Evolutionary conservation across 2,113 vertebrate species (phyloP), one percentile per base, ranked within the genome.

Genomic region (Lichenostomus cassidix): DNA sequence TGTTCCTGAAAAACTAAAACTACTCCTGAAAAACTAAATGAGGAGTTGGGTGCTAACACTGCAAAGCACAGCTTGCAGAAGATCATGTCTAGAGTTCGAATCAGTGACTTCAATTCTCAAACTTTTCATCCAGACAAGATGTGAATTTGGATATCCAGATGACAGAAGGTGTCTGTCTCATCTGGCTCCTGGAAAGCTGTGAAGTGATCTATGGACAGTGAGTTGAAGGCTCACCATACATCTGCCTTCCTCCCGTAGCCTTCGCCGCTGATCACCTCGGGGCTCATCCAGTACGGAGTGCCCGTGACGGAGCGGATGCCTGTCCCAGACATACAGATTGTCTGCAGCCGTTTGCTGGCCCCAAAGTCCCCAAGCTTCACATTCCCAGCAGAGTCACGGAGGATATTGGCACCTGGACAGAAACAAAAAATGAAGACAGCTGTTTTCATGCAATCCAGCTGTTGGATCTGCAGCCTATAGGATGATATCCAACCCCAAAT

Each of bases 271-370:
- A 99, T 99, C 97, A 99, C 99, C 95, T 99, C 99, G 0, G 99
- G 99, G 95, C 99, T 99, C 99, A 99, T 99, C 99, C 99, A 99
- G 94, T 99, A 99, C 28, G 99, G 99, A 1, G 99, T 99, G 97
- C 99, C 99, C 1, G 99, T 99, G 95, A 99, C 99, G 0, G 99
- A 99, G 91, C 98, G 98, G 97, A 99, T 99, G 73, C 99, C 99
- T 0, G 99, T 99, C 78, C 99, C 98, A 25, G 99, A 99, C 98
- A 99, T 99, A 87, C 99, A 99, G 98, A 99, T 99, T 67, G 99
- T 99, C 98, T 99, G 99, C 80, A 99, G 98, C 89, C 99, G 97
- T 87, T 99, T 99, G 97, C 99, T 99, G 97, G 99, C 99, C 44
- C 99, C 99, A 41, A 99, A 99, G 95, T 99, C 99, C 95, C 99